Conservation (phyloP, 1,140 invertebrate species). For the Lamellibrachia luymesi region DNA sequence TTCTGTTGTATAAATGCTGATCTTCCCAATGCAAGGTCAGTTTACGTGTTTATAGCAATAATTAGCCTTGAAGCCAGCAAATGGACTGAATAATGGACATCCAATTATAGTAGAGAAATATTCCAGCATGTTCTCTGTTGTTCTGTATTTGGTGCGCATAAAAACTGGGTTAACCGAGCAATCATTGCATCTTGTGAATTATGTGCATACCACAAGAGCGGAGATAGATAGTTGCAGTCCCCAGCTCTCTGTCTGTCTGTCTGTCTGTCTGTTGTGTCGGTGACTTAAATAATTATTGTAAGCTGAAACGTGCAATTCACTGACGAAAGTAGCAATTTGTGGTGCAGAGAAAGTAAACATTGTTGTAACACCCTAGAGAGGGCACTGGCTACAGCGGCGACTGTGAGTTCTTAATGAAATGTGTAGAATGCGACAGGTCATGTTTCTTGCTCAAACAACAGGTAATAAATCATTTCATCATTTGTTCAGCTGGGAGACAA, state of each 20-base stretch:
- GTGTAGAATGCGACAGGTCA: neutral
- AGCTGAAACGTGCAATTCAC: neutral
- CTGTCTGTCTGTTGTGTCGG: too few species aligned
- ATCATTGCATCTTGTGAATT: neutral
- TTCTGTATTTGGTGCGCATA: neutral
- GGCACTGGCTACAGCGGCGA: neutral
- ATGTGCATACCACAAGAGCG: neutral
- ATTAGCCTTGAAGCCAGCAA: neutral
- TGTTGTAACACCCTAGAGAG: neutral
- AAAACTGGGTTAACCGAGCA: neutral
- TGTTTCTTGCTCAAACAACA: neutral
- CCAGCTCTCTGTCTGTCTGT: neutral
- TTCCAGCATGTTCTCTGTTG: neutral
- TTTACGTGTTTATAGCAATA: neutral
- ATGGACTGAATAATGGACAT: neutral
- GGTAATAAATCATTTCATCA: neutral
- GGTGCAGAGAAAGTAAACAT: neutral
- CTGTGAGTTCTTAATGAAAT: neutral
- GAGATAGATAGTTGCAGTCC: neutral
- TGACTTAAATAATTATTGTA: neutral
- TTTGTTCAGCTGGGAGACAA: neutral
- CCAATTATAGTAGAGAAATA: neutral
- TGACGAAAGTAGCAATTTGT: neutral
- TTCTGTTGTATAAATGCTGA: neutral
- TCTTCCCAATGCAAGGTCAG: neutral